phyloP scores from a whole-genome alignment of 2,113 vertebrate species.

The Chitala chitala region DNA sequence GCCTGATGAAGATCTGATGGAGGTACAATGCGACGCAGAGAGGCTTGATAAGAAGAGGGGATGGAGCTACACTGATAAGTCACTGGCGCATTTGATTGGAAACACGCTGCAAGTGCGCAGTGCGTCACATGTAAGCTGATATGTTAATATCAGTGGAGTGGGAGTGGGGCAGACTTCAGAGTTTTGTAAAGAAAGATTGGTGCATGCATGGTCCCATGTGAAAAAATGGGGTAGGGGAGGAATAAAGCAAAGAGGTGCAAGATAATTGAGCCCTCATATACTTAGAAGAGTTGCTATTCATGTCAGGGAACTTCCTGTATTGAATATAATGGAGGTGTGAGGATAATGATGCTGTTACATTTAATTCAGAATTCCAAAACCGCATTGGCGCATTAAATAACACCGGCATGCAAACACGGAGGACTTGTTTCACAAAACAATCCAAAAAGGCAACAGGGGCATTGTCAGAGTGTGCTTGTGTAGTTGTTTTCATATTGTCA shows the following conservation, averaged over 20 bases:
- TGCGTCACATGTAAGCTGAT: neutral
- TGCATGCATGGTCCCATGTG: neutral
- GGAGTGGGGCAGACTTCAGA: neutral
- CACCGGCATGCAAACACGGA: too few relatives aligned
- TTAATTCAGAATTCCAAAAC: too few relatives aligned
- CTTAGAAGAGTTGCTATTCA: too few relatives aligned
- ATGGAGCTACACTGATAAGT: slow-evolving; percentile 1
- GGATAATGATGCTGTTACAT: too few relatives aligned
- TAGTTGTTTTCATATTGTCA: too few relatives aligned
- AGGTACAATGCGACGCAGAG: neutral
- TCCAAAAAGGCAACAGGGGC: too few relatives aligned
- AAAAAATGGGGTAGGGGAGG: too few relatives aligned
- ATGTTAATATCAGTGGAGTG: slow-evolving; percentile 11
- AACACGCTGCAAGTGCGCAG: neutral
- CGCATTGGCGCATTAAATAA: too few relatives aligned
- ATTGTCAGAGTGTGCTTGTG: too few relatives aligned
- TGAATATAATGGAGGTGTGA: neutral
- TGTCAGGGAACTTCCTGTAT: too few relatives aligned
- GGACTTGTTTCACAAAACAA: too few relatives aligned
- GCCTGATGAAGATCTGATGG: neutral
- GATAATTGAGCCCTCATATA: neutral
- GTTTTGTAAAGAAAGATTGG: neutral
- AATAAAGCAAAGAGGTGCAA: neutral
- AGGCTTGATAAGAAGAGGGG: neutral
- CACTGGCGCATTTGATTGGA: slow-evolving; percentile 4